A percentile compares a stretch with the other conserved stretches of the same genome.
These are phyloP conservation scores for Pachliopta kotzebuea DNA, from an alignment of 2,888 invertebrate species.

Conservation along the genomic window DNA sequence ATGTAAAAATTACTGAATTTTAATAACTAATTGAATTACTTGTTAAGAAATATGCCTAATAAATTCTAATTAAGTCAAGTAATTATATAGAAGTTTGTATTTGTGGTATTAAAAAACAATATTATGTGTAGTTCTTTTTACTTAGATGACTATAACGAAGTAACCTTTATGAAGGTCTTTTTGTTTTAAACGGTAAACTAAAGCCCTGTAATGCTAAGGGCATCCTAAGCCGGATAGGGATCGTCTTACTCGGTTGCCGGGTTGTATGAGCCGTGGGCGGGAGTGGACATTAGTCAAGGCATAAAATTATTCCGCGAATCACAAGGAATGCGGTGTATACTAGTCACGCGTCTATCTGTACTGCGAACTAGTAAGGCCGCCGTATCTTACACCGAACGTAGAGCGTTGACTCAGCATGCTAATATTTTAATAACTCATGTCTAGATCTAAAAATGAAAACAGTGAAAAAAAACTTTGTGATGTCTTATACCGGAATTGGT, in stretches of 20 bases:
- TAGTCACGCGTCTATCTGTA: constrained; percentile 35
- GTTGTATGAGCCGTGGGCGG: constrained; percentile 24
- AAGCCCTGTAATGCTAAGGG: constrained; percentile 16
- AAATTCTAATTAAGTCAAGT: too few species aligned
- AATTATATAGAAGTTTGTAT: too few species aligned
- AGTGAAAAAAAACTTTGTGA: constrained; percentile 17
- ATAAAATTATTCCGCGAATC: constrained; percentile 32
- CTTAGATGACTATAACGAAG: not conserved
- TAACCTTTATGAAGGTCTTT: not conserved
- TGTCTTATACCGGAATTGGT: constrained; percentile 22
- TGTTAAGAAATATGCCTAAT: too few species aligned
- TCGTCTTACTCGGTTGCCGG: constrained; percentile 24
- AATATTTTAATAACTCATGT: constrained; percentile 23
- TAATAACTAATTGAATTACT: too few species aligned
- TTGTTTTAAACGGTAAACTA: constrained; percentile 5
- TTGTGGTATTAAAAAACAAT: too few species aligned
- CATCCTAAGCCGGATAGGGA: constrained; percentile 26
- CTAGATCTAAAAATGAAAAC: constrained; percentile 27
- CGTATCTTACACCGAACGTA: constrained; percentile 33
- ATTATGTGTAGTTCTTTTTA: too few species aligned
- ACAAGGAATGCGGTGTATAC: constrained; percentile 32
- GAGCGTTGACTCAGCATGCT: constrained; percentile 36
- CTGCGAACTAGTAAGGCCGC: constrained; percentile 34
- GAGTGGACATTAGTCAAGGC: constrained; percentile 26
- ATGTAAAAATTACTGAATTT: too few species aligned